Base-by-base conservation (phyloP, 2,797 vertebrate species). In the Bovichtus variegatus region DNA sequence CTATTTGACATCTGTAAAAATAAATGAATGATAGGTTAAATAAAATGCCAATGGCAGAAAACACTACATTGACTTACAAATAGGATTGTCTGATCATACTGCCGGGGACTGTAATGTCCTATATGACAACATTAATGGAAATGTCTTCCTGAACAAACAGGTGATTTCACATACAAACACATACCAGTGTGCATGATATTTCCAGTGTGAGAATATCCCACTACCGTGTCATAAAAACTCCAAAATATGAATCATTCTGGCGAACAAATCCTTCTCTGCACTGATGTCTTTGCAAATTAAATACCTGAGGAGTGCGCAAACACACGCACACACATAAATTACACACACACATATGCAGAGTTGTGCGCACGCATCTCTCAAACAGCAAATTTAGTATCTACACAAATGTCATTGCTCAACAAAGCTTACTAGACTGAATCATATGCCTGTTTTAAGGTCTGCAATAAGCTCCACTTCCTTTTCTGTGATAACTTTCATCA, bases 401-500 rank as follows among this genome's bases (percentile, higher is more conserved):
- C 6, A 29, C 16, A 74, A 19, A 60, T 31, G 16, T 18, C 16
- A 50, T 9, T 41, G 40, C 71, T 54, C 41, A 23, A 70, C 43
- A 78, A 85, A 69, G 54, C 81, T 74, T 31, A 49, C 31, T 4
- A 27, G 38, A 51, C 58, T 71, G 25, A 74, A 70, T 72, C 18
- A 18, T 25, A 36, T 8, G 16, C 43, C 2, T 31, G 10, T 55
- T 63, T 59, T 18, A 64, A 53, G 21, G 18, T 55, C 16, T 62
- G 29, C 40, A 54, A 43, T 21, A n/a, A 68, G 16, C 11, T 34
- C 12, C 67, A 61, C 49, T 78, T 50, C 29, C 23, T 68, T 65
- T 49, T 34, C 44, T 70, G 63, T 70, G 66, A 67, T 19, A 55
- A 81, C 68, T 78, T 74, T 19, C 12, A 75, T 71, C 67, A 60